Conservation (phyloP, 2,113 vertebrate species). For the Odontophorus gujanensis region DNA sequence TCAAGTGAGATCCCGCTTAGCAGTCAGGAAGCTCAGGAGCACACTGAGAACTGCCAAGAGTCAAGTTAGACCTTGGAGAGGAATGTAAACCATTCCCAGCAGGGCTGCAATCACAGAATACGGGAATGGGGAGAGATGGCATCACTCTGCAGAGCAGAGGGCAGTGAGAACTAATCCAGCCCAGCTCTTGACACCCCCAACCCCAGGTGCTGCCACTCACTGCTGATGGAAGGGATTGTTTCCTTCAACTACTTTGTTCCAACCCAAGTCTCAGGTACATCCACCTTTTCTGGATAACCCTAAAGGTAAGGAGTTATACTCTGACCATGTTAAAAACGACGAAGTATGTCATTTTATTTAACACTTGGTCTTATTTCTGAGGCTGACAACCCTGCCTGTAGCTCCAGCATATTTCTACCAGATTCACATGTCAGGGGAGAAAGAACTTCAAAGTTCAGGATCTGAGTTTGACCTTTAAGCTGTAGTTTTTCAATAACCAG, state of each 20-base stretch:
- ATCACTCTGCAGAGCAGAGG: neutral
- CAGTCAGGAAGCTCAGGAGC: neutral
- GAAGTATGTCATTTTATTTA: neutral
- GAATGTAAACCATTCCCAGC: neutral
- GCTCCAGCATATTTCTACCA: neutral
- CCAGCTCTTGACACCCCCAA: neutral
- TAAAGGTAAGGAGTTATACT: neutral
- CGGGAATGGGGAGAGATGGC: neutral
- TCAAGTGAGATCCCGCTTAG: neutral
- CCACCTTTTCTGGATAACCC: neutral
- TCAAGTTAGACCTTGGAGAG: neutral
- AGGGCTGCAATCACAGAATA: neutral
- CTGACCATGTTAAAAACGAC: neutral
- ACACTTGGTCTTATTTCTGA: rapidly evolving
- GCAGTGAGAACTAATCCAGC: neutral
- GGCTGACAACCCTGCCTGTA: neutral
- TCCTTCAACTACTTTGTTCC: neutral
- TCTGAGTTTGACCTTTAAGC: neutral
- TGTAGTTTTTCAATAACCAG: neutral
- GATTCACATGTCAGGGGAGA: rapidly evolving
- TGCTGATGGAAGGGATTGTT: neutral
- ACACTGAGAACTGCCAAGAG: neutral
- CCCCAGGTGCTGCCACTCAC: neutral
- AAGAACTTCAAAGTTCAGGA: neutral
- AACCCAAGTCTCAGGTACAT: neutral